These are phyloP conservation scores for Threskiornis aethiopicus DNA, from an alignment of 2,797 vertebrate species.

Conservation along the genomic window DNA sequence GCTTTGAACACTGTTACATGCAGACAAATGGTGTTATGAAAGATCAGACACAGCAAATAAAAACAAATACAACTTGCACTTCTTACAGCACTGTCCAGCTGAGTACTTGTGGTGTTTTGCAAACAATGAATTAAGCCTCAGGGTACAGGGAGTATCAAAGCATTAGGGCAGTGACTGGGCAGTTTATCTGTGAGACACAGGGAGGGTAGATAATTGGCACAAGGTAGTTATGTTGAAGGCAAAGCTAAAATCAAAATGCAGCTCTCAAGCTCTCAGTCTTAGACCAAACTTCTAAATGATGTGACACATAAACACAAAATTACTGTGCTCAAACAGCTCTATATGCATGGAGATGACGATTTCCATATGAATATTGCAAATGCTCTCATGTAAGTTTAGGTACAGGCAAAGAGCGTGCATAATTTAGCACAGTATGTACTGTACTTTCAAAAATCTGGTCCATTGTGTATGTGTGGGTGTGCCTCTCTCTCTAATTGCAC, in stretches of 20 bases:
- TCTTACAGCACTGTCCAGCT: constrained; percentile 50
- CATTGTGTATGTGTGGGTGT: constrained; percentile 68
- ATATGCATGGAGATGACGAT: constrained; percentile 41
- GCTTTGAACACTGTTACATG: neutral
- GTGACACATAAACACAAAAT: constrained; percentile 58
- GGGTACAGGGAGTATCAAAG: constrained; percentile 66
- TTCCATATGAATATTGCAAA: constrained; percentile 70
- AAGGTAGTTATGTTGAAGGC: constrained; percentile 25
- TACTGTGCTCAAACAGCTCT: constrained; percentile 45
- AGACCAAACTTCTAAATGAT: constrained; percentile 43
- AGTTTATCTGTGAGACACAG: constrained; percentile 57
- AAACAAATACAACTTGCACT: constrained; percentile 58
- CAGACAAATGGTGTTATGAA: constrained; percentile 28
- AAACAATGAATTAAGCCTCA: constrained; percentile 60
- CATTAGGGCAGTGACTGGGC: constrained; percentile 40
- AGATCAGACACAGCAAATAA: constrained; percentile 48
- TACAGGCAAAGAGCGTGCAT: constrained; percentile 59
- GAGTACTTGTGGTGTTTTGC: constrained; percentile 55
- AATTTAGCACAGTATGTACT: constrained; percentile 67
- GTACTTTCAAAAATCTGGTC: constrained; percentile 68
- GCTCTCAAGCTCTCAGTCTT: constrained; percentile 25
- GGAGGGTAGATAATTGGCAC: constrained; percentile 50
- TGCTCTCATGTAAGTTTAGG: constrained; percentile 64
- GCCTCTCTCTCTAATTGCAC: constrained; percentile 66
- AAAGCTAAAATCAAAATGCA: constrained; percentile 36